These are phyloP conservation scores for Pristionchus pacificus DNA, from an alignment of 1,140 invertebrate genomes.

Conservation along the genomic window DNA sequence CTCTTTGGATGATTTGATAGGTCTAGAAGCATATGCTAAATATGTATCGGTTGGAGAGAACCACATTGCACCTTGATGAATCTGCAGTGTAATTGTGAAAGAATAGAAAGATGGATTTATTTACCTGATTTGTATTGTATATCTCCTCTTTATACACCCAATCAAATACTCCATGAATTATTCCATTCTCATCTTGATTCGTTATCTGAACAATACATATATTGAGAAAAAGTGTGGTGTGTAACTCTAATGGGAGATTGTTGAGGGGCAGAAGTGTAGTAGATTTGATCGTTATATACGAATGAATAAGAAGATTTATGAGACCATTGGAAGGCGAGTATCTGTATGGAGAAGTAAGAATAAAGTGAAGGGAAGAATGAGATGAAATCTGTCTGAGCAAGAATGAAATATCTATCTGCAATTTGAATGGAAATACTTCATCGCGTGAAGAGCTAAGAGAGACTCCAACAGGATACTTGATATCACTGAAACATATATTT, in stretches of 20 bases:
- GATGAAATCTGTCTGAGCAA: not conserved
- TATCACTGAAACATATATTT: not conserved
- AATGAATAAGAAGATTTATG: slow-evolving; percentile 35
- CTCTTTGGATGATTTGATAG: slow-evolving; percentile 39
- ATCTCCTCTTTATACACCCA: slow-evolving; percentile 57
- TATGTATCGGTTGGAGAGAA: slow-evolving; percentile 45
- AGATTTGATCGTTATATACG: slow-evolving; percentile 45
- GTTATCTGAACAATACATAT: slow-evolving; percentile 9
- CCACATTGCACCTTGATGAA: too few species aligned
- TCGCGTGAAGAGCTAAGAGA: slow-evolving; percentile 9
- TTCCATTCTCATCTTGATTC: slow-evolving; percentile 10
- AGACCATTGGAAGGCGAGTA: too few species aligned
- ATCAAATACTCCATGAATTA: slow-evolving; percentile 41
- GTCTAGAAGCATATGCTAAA: slow-evolving; percentile 48
- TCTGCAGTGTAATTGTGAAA: not conserved
- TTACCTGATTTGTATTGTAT: slow-evolving; percentile 35
- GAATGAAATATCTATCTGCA: slow-evolving; percentile 2
- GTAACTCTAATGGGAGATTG: not conserved
- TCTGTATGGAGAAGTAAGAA: too few species aligned
- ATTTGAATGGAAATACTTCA: slow-evolving; percentile 15
- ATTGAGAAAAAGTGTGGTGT: slow-evolving; percentile 36
- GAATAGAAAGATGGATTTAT: not conserved
- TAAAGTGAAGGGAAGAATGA: not conserved
- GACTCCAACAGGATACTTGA: slow-evolving; percentile 15
- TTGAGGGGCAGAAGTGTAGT: slow-evolving; percentile 38